Evolutionary conservation across 2,797 vertebrate genomes (phyloP).

Genomic region (Girardinus metallicus): DNA sequence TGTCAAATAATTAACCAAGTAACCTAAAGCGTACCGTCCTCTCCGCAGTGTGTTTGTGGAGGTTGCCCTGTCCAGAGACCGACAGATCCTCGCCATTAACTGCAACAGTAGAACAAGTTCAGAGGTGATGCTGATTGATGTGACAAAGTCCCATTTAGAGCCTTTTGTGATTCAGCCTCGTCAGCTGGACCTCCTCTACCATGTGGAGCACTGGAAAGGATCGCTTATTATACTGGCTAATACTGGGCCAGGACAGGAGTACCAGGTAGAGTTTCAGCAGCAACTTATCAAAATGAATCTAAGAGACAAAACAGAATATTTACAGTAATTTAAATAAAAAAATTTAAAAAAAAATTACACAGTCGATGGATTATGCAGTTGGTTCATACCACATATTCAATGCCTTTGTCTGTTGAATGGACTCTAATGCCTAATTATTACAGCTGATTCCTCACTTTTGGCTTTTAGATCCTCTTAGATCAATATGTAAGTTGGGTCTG

Average conservation of each 20-base stretch:
- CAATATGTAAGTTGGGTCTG: neutral
- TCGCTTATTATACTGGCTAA: conserved; percentile 90
- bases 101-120: conserved; percentile 92
- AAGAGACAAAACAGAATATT: neutral
- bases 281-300: neutral
- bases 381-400: neutral
- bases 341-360: neutral
- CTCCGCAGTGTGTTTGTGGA: conserved; percentile 91
- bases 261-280: conserved; percentile 83
- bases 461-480: neutral
- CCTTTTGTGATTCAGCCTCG: conserved; percentile 88
- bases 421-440: neutral
- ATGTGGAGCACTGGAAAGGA: conserved; percentile 87
- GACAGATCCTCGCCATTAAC: conserved; percentile 88
- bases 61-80: conserved; percentile 88
- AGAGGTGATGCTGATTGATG: conserved; percentile 85
- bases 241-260: conserved; percentile 87
- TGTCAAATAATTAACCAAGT: neutral
- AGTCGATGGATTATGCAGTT: neutral
- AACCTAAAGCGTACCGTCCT: neutral
- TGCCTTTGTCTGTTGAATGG: neutral
- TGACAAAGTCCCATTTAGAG: conserved; percentile 63
- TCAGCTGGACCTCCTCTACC: conserved; percentile 86
- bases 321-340: neutral
- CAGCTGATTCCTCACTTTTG: neutral